These are phyloP conservation scores for Zingel zingel DNA, from an alignment of 2,113 vertebrate species.

Conservation along the genomic window DNA sequence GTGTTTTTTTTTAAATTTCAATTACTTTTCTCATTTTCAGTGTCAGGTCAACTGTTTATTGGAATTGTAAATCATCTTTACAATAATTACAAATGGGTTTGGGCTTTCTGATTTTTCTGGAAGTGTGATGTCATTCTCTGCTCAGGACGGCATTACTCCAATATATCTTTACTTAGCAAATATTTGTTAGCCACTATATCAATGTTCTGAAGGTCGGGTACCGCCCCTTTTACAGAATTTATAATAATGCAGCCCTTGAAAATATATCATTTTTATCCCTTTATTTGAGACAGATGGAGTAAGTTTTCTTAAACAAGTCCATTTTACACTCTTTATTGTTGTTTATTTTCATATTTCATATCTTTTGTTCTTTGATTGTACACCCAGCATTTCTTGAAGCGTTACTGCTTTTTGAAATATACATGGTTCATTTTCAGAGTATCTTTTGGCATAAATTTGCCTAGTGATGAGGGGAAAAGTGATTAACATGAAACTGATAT, in stretches of 20 bases:
- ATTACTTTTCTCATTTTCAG: neutral
- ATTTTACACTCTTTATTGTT: neutral
- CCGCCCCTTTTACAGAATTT: no score
- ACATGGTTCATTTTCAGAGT: neutral
- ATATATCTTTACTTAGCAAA: no score
- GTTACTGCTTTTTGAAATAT: neutral
- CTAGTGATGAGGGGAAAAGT: constrained; percentile 7
- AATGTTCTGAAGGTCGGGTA: no score
- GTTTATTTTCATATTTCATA: neutral
- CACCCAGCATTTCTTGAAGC: neutral
- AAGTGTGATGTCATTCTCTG: no score
- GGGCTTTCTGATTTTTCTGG: neutral
- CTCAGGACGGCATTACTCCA: no score
- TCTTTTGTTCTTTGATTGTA: neutral
- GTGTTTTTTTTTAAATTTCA: neutral
- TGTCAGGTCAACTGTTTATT: neutral
- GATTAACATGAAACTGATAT: neutral
- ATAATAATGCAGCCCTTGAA: neutral
- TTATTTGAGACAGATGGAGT: neutral
- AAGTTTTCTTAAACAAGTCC: neutral
- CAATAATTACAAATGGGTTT: neutral
- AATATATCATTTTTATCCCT: neutral
- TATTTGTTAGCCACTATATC: no score
- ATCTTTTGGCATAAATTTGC: constrained; percentile 18
- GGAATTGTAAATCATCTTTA: neutral